Evolutionary conservation across 1,140 invertebrate genomes (phyloP), one percentile per base, ranked within the genome.

Genomic region (Macrobrachium nipponense): DNA sequence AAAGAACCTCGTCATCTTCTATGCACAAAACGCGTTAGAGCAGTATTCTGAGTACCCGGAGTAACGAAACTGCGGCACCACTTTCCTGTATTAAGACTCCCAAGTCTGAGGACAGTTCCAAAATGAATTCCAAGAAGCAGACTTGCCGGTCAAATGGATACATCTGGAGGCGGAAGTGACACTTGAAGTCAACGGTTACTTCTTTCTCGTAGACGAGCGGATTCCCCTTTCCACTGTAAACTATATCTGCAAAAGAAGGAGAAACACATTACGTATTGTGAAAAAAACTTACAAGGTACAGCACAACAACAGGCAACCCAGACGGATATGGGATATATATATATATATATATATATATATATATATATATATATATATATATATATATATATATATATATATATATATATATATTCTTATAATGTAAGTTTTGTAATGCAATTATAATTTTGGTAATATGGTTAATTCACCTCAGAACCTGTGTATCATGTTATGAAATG

Each of bases 111-210:
- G 76, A 62, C 15, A 86, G 27, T 10, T 86, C 83, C 59, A 79
- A 66, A 12, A 86, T 79, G 76, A 72, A 86, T 6, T 72, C 66
- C 4, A 86, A 61, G 20, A 58, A 79, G 58, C 83, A 86, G 23
- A n/a, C 17, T 20, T 86, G 83, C 14, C 66, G 76, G 51, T 86
- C 83, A 66, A 86, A 86, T 11, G 83, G 83, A 68, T 86, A 86
- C 83, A 86, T 86, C 76, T 86, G 44, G 10, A 86, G 83, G 14
- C 79, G 62, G 51, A 86, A 86, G 66, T 86, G 64, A n/a, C 83
- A 86, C 77, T 72, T 86, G 76, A 86, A 86, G 10, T 76, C 70
- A 12, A 86, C 44, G 12, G 83, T 86, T 2, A 68, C 10, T 66
- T 86, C 83, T 23, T 79, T n/a, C 51, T 72, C 60, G 58, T 73